A percentile compares a stretch with the other conserved stretches of the same genome.
These are phyloP conservation scores for Platycnemis pennipes DNA, from an alignment of 2,888 invertebrate species.

Conservation along the genomic window DNA sequence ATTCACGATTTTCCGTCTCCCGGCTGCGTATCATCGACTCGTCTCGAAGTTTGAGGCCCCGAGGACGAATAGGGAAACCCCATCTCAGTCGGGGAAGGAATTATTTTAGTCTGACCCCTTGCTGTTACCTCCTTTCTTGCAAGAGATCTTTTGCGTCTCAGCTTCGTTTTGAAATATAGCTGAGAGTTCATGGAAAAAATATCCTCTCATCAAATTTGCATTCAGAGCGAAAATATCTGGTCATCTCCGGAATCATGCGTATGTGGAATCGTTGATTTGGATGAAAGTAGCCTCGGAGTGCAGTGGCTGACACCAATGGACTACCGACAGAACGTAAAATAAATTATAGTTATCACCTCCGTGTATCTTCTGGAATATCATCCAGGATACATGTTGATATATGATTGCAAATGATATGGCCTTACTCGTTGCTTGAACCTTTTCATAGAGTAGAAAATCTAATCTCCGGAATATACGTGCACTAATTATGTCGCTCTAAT, in stretches of 20 bases:
- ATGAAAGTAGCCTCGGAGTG: neutral
- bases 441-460: too few relatives aligned
- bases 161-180: neutral
- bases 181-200: neutral
- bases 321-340: too few relatives aligned
- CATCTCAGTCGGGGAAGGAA: neutral
- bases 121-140: neutral
- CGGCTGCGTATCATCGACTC: neutral
- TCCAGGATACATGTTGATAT: too few relatives aligned
- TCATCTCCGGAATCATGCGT: neutral
- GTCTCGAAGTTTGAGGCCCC: neutral
- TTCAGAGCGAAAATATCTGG: neutral
- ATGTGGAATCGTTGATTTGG: neutral
- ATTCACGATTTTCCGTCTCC: neutral
- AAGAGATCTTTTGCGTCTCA: neutral
- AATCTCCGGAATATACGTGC: too few relatives aligned
- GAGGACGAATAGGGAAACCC: constrained; percentile 16
- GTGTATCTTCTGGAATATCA: too few relatives aligned
- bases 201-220: neutral
- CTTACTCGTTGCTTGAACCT: too few relatives aligned
- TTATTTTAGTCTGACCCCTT: neutral
- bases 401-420: too few relatives aligned
- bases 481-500: too few relatives aligned
- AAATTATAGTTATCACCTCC: too few relatives aligned
- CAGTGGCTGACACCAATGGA: neutral